These are phyloP conservation scores for Anthopleura sola DNA, from an alignment of 64 coral and sea anemone genomes.

Conservation along the genomic window DNA sequence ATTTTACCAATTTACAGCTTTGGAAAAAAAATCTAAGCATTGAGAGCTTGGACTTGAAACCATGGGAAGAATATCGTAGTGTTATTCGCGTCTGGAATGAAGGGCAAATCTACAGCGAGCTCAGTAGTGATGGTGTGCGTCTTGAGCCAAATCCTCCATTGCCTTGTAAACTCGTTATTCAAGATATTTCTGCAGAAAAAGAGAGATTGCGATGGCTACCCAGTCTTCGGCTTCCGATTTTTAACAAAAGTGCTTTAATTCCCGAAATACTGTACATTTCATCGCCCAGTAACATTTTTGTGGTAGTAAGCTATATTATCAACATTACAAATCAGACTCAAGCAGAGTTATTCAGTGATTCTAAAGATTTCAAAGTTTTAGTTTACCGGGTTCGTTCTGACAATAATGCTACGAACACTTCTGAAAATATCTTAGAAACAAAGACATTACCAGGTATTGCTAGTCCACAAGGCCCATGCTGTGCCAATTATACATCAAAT, in stretches of 20 bases:
- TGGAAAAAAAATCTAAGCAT: conserved; percentile 65
- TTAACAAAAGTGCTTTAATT: conserved; percentile 41
- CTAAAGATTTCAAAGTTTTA: conserved; percentile 35
- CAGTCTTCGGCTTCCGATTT: conserved; percentile 44
- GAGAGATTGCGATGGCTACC: conserved; percentile 66
- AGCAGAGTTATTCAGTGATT: conserved; percentile 17
- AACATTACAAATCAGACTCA: conserved; percentile 14
- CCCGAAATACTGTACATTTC: conserved; percentile 73
- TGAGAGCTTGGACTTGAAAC: conserved; percentile 21
- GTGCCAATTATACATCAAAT: conserved; percentile 8
- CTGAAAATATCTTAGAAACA: conserved; percentile 45
- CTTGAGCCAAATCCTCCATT: conserved; percentile 51
- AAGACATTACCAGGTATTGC: conserved; percentile 56
- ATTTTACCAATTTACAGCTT: conserved; percentile 57
- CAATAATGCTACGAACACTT: conserved; percentile 50
- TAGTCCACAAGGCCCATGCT: conserved; percentile 49
- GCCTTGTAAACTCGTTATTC: conserved; percentile 19
- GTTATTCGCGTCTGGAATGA: conserved; percentile 54
- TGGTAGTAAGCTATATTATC: conserved; percentile 8
- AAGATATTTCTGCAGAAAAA: conserved; percentile 48
- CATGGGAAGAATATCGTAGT: conserved; percentile 56
- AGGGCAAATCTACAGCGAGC: conserved; percentile 53
- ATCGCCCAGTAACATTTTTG: conserved; percentile 20
- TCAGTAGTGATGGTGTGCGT: conserved; percentile 39
- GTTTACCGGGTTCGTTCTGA: conserved; percentile 33